phyloP scores from a whole-genome alignment of 2,888 invertebrate genomes.

The Chrysomela aeneicollis region DNA sequence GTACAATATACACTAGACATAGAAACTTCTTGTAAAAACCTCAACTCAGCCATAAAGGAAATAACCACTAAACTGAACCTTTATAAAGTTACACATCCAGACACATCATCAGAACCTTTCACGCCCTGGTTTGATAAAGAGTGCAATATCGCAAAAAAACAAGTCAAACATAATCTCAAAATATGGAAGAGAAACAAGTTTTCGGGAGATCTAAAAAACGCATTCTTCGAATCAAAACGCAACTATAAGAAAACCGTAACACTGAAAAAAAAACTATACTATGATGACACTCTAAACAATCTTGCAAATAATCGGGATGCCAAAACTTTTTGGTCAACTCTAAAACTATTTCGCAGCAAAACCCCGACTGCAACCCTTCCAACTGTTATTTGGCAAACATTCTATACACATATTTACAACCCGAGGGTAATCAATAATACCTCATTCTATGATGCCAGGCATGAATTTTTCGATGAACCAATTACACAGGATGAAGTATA shows the following conservation, averaged over 20 bases:
- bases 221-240: neutral
- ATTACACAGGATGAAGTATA: neutral
- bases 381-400: neutral
- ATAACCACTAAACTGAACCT: neutral
- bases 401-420: neutral
- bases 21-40: constrained; percentile 4
- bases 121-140: constrained; percentile 6
- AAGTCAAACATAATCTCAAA: constrained; percentile 10
- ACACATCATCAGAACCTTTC: neutral
- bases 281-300: neutral
- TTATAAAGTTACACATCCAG: neutral
- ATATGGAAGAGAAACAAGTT: neutral
- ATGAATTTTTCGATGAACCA: neutral
- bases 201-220: neutral
- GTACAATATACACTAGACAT: constrained; percentile 2
- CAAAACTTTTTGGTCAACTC: constrained; percentile 1
- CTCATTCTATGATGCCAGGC: neutral
- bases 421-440: neutral
- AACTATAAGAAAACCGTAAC: neutral
- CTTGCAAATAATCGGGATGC: neutral
- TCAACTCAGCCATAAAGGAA: neutral
- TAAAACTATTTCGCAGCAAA: neutral
- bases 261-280: neutral
- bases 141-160: neutral
- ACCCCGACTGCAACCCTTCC: neutral